A percentile compares a stretch with the other conserved stretches of the same genome.
Evolutionary conservation across 2,888 invertebrate genomes (phyloP).

Genomic region (Lysandra coridon): DNA sequence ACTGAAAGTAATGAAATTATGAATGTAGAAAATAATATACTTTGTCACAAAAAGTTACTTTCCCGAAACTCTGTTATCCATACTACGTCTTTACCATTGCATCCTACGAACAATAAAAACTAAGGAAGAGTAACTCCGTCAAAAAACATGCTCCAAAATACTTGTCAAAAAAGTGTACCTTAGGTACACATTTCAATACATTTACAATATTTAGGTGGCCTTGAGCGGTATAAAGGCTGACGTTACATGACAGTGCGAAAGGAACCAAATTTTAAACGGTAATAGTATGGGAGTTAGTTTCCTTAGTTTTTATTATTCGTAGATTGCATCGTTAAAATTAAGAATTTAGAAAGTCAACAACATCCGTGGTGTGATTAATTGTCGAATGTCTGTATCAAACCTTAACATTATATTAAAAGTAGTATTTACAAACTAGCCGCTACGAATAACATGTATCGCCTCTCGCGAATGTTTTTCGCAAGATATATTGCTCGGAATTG

Average conservation of each 20-base stretch:
- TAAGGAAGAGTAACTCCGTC: no score
- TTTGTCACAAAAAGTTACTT: no score
- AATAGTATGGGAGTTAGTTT: no score
- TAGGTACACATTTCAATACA: no score
- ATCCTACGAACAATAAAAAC: no score
- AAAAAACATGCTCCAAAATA: no score
- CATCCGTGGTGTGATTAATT: background rate
- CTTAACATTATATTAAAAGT: background rate
- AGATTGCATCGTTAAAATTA: background rate
- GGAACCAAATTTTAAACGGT: no score
- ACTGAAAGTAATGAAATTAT: background rate
- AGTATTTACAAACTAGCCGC: background rate
- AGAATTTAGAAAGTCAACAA: background rate
- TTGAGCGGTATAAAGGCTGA: no score
- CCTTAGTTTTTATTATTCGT: no score
- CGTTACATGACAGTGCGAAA: no score
- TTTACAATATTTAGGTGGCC: no score
- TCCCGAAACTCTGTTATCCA: background rate
- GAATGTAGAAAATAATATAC: background rate
- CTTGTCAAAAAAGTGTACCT: no score
- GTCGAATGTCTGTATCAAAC: background rate
- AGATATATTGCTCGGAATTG: slow-evolving; percentile 20
- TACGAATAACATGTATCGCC: slow-evolving; percentile 3
- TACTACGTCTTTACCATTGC: background rate
- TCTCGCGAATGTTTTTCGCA: slow-evolving; percentile 1